A percentile compares a stretch with the other conserved stretches of the same genome.
These are phyloP conservation scores for Aplysina aerophoba DNA, from an alignment of 37 sponge, comb jelly and placozoan genomes.

Conservation along the genomic window DNA sequence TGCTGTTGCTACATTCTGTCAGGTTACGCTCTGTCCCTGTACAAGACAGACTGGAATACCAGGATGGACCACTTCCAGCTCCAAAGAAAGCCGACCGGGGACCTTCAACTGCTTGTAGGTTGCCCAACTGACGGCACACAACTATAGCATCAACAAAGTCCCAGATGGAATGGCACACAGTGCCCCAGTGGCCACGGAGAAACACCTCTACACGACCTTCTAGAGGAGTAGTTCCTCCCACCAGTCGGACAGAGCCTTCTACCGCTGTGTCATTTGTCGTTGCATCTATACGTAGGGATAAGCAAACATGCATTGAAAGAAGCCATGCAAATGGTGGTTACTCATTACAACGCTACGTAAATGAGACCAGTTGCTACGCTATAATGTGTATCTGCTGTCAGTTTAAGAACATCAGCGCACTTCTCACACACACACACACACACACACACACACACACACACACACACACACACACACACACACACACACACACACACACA, in stretches of 20 bases:
- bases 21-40: slow-evolving; percentile 42
- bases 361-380: too few relatives aligned
- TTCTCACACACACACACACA: too few relatives aligned
- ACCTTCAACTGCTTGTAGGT: not conserved
- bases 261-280: too few relatives aligned
- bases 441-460: too few relatives aligned
- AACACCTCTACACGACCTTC: slow-evolving; percentile 63
- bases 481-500: too few relatives aligned
- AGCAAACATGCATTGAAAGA: too few relatives aligned
- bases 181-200: slow-evolving; percentile 9
- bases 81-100: slow-evolving; percentile 43
- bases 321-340: too few relatives aligned
- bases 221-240: slow-evolving; percentile 12
- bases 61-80: slow-evolving; percentile 37
- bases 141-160: slow-evolving; percentile 20
- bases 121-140: slow-evolving; percentile 41
- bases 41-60: slow-evolving; percentile 31
- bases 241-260: slow-evolving; percentile 39
- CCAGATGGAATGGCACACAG: slow-evolving; percentile 49
- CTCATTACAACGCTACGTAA: too few relatives aligned
- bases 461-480: too few relatives aligned
- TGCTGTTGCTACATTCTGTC: slow-evolving; percentile 13
- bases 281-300: too few relatives aligned
- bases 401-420: too few relatives aligned
- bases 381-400: too few relatives aligned